Evolutionary conservation across 2,888 invertebrate genomes (phyloP), one percentile per base, ranked within the genome.

Genomic region (Stegana nigrithorax): DNA sequence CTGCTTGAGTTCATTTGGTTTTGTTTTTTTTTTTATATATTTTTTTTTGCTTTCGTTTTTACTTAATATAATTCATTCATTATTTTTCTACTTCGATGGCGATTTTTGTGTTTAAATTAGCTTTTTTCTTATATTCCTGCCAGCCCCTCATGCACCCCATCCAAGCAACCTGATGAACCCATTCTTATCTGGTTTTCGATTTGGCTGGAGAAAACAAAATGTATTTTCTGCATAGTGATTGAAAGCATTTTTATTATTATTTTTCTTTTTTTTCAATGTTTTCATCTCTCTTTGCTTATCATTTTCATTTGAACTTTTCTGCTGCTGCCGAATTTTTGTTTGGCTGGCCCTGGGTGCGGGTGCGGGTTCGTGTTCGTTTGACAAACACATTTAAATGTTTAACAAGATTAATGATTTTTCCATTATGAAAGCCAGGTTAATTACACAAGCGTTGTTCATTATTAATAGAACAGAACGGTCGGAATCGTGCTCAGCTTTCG

Each of bases 171-270:
- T n/a, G n/a, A n/a, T n/a, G n/a, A n/a, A n/a, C n/a, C n/a, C n/a
- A n/a, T n/a, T 73, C 79, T 80, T 77, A 79, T 80, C 80, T 63
- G 8, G n/a, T 12, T 47, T 25, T 7, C 5, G n/a, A 77, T 78
- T 79, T 80, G 67, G 62, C 70, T 55, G 32, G 36, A 63, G 77
- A 75, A 75, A 68, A 36, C 80, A 78, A 67, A 68, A 76, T 69
- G 73, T 78, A 75, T 75, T 75, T 71, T 75, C 75, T 65, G 76
- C 80, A 80, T 81, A 80, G 80, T 81, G 78, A 78, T 80, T 77
- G 79, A 81, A 80, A 81, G 81, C 77, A 81, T 77, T 77, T 77
- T 80, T 81, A 81, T 81, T 78, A 78, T 80, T 44, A 56, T 57
- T 42, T 47, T 36, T 50, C 57, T 63, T 39, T 36, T 61, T 56